Base-by-base conservation (phyloP, 2,888 invertebrate species). In the Sphaeridia pumilis region DNA sequence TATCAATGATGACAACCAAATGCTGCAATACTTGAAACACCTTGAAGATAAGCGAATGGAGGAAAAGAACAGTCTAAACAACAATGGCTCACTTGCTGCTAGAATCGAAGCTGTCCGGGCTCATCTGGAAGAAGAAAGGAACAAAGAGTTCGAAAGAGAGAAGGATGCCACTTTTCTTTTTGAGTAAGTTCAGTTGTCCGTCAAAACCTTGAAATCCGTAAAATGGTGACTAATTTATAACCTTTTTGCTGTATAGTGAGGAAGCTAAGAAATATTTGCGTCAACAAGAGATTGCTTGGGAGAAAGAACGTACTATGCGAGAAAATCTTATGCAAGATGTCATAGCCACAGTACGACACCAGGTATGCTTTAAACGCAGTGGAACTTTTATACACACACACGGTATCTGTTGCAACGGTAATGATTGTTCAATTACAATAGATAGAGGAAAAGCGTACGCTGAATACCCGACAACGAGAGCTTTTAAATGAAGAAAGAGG, bases 361-460 rank as follows among this genome's bases (percentile, higher is more conserved):
- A 52, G 34, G 52, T 52, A 47, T 21, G 17, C 17, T 41, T 41
- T 41, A 17, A 7, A 7, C 17, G 7, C 31, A 12, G 10, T 31
- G 31, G 7, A 7, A 12, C 31, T 31, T 12, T 7, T 12, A 31
- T 31, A 12, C 31, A 12, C 12, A 31, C 12, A 31, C 12, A 31
- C 20, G 17, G 3, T 36, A 36, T 36, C 20, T 36, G 10, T 20
- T 36, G 7, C 10, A 31, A 31, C 34, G 34, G 36, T 4, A 7
- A 36, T 36, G 36, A 36, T 17, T 17, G 20, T 36, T 36, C 4
- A 36, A 36, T 20, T n/a, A n/a, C n/a, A n/a, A n/a, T n/a, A 52
- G 52, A 52, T 52, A 34, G 46, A 52, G 35, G 52, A 52, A 43
- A 52, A 52, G 43, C 52, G 46, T 22, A 17, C 27, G 20, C 31